phyloP scores from a whole-genome alignment of 2,113 vertebrate species.

The Hiodon alosoides region DNA sequence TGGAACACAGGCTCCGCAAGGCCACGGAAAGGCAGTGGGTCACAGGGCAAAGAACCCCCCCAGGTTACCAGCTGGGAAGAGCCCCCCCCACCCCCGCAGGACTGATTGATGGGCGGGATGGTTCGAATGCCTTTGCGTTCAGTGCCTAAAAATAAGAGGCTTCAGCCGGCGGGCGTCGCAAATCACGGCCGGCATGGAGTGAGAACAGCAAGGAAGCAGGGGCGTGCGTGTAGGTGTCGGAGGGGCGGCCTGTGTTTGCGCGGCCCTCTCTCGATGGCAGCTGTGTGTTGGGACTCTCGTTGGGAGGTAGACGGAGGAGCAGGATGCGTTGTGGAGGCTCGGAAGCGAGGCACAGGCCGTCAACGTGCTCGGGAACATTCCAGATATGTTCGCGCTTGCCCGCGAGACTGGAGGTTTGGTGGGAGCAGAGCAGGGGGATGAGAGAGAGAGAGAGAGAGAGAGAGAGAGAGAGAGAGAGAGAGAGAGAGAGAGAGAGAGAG shows the following conservation, averaged over 20 bases:
- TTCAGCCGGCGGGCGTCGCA: slow-evolving; percentile 3
- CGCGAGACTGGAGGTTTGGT: neutral
- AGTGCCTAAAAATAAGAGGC: slow-evolving; percentile 9
- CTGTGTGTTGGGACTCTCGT: no score
- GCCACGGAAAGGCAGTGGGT: neutral
- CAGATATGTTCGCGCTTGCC: slow-evolving; percentile 12
- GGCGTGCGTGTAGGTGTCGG: neutral
- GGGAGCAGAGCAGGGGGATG: neutral
- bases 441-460: neutral
- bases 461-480: no score
- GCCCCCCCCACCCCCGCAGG: neutral
- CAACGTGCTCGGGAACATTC: neutral
- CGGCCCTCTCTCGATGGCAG: no score
- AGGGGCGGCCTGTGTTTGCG: no score
- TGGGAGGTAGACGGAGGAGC: no score
- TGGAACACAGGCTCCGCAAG: slow-evolving; percentile 1
- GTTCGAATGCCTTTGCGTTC: neutral
- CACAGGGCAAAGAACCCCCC: no score
- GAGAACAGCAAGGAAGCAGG: neutral
- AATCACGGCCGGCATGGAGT: no score
- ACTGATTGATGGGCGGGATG: neutral
- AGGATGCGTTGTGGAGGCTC: neutral
- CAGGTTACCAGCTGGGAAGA: no score
- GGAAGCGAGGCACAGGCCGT: neutral
- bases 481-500: no score